Percentiles rank a stretch among this genome's conserved stretches.
Conservation (phyloP, 1,140 invertebrate genomes). For the Bombus terrestris region DNA sequence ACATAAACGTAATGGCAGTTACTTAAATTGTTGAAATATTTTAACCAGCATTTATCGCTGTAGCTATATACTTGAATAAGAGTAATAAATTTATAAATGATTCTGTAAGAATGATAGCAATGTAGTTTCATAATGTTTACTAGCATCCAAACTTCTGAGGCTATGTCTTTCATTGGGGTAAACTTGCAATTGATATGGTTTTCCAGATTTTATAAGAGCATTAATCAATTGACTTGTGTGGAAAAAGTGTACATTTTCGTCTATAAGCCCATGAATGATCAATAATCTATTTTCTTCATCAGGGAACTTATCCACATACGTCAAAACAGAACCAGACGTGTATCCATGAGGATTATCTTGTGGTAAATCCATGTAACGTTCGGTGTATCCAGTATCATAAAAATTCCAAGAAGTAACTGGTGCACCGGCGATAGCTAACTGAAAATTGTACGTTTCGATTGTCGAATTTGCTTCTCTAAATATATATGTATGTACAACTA, state of each 20-base stretch:
- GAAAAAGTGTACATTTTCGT: conserved; percentile 99
- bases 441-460: conserved; percentile 45
- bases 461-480: background rate
- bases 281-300: conserved; percentile 96
- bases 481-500: background rate
- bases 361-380: conserved; percentile 98
- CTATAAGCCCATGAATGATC: conserved; percentile 98
- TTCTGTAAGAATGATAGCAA: conserved; percentile 96
- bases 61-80: conserved; percentile 36
- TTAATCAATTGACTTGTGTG: conserved; percentile 97
- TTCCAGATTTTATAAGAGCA: conserved; percentile 94
- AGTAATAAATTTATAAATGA: conserved; percentile 79
- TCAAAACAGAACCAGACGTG: conserved; percentile 89
- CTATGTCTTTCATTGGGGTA: conserved; percentile 98
- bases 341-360: conserved; percentile 91
- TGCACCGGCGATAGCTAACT: conserved; percentile 95
- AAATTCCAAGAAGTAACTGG: conserved; percentile 98
- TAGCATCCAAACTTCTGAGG: conserved; percentile 94
- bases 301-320: conserved; percentile 93
- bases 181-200: conserved; percentile 95
- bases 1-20: conserved; percentile 75
- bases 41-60: conserved; percentile 16
- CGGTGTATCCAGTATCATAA: conserved; percentile 97
- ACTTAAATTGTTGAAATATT: conserved; percentile 54
- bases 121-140: conserved; percentile 97